Base-by-base conservation (phyloP, 2,797 vertebrate genomes). In the Pseudochromis fuscus region DNA sequence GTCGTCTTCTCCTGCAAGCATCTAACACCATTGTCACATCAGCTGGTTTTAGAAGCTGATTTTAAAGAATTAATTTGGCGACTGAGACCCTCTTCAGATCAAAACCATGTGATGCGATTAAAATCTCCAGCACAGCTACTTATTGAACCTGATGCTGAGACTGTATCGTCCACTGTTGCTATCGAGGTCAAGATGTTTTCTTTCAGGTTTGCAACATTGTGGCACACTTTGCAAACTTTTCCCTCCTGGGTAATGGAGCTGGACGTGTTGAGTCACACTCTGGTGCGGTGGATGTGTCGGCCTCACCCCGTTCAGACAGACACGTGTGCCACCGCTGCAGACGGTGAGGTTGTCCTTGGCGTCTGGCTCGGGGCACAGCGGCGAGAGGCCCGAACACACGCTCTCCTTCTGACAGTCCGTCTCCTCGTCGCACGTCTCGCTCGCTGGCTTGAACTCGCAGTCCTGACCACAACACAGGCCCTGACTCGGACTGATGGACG, bases 281-380 rank as follows among this genome's bases (percentile, higher is more conserved):
- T 40, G 23, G 38, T 18, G 21, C 38, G 45, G 48, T 27, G 18
- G 38, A 25, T 53, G 67, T 33, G 38, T 23, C 7, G 1, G 51
- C 78, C 94, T 83, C 87, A 96, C 95, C 94, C 95, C 95, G 0
- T 90, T 92, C 38, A 93, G 31, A 58, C 95, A 96, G 71, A 96
- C 89, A 0, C 92, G 93, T 1, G 94, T 94, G 30, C 87, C 91
- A 58, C 87, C 51, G 33, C 90, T 91, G 85, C 95, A 96, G 67
- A 89, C 27, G 0, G 92, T 95, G 78, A 94, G 82, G 87, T 96
- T 93, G 25, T 91, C 89, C 84, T 94, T 96, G 72, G 92, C 49
- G 1, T 28, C 21, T 0, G 94, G 89, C 8, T 71, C 12, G 0
- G 94, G 92, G 67, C 95, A 96, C 67, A 55, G 0, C 0, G 94